Evolutionary conservation across 1,140 invertebrate genomes (phyloP).

Genomic region (Ruditapes philippinarum): DNA sequence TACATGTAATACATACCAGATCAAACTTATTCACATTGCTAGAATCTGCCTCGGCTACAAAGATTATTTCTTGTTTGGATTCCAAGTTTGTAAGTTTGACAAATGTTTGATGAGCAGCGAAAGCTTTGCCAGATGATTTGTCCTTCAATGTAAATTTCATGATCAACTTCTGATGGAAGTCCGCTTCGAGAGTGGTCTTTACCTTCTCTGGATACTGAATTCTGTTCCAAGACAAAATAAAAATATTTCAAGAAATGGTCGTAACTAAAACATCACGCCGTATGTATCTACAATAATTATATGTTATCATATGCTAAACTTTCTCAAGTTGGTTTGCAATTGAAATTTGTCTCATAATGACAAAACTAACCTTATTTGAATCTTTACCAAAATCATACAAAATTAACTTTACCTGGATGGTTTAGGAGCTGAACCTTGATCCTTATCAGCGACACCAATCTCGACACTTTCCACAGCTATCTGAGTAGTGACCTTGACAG

Average conservation of each 20-base stretch:
- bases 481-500: slow-evolving; percentile 87
- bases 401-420: slow-evolving; percentile 91
- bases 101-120: slow-evolving; percentile 98
- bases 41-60: slow-evolving; percentile 96
- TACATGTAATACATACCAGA: slow-evolving; percentile 90
- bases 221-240: too few species aligned
- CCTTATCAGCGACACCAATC: slow-evolving; percentile 96
- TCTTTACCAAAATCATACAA: slow-evolving; percentile 18
- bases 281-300: too few species aligned
- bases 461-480: slow-evolving; percentile 93
- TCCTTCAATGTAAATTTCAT: slow-evolving; percentile 94
- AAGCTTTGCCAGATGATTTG: slow-evolving; percentile 89
- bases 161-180: slow-evolving; percentile 95
- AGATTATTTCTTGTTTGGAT: slow-evolving; percentile 93
- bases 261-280: too few species aligned
- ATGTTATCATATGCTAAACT: too few species aligned
- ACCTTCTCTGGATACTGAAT: slow-evolving; percentile 91
- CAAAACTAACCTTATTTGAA: too few species aligned
- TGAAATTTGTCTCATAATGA: too few species aligned
- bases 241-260: too few species aligned
- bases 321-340: too few species aligned
- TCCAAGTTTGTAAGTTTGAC: slow-evolving; percentile 91
- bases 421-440: slow-evolving; percentile 89
- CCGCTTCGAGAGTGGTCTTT: slow-evolving; percentile 90
- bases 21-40: slow-evolving; percentile 95